A percentile compares a stretch with the other conserved stretches of the same genome.
phyloP scores from a whole-genome alignment of 2,888 invertebrate genomes.

The Cephus pulcher region DNA sequence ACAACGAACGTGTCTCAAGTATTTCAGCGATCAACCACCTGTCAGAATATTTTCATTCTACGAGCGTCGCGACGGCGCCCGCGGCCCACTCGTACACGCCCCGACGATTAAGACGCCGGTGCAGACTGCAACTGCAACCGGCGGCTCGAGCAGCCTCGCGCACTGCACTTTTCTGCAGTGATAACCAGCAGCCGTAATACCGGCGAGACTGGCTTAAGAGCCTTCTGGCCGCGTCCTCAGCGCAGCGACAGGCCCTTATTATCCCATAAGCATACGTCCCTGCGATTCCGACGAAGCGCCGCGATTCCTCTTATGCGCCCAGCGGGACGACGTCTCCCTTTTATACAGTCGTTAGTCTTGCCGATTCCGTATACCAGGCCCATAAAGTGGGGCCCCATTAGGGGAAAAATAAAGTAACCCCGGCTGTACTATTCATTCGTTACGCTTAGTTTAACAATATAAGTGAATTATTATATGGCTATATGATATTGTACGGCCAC shows the following conservation, averaged over 20 bases:
- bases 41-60: not conserved
- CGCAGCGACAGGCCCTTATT: slow-evolving; percentile 44
- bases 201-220: not conserved
- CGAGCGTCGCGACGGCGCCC: not conserved
- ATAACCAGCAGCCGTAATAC: slow-evolving; percentile 57
- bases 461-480: not conserved
- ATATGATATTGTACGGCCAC: not conserved
- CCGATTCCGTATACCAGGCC: not conserved
- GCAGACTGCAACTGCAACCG: not conserved
- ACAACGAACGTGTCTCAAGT: not conserved
- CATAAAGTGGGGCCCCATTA: not conserved
- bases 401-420: not conserved
- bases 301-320: not conserved
- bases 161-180: slow-evolving; percentile 44
- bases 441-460: not conserved
- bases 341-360: not conserved
- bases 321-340: not conserved
- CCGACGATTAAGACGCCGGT: not conserved
- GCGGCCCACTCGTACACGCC: not conserved
- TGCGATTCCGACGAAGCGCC: not conserved
- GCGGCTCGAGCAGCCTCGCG: not conserved
- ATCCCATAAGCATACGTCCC: slow-evolving; percentile 27
- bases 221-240: slow-evolving; percentile 32
- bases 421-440: not conserved
- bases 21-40: not conserved